Evolutionary conservation across 2,888 invertebrate species (phyloP).

Genomic region (Mactromeris polynyma): DNA sequence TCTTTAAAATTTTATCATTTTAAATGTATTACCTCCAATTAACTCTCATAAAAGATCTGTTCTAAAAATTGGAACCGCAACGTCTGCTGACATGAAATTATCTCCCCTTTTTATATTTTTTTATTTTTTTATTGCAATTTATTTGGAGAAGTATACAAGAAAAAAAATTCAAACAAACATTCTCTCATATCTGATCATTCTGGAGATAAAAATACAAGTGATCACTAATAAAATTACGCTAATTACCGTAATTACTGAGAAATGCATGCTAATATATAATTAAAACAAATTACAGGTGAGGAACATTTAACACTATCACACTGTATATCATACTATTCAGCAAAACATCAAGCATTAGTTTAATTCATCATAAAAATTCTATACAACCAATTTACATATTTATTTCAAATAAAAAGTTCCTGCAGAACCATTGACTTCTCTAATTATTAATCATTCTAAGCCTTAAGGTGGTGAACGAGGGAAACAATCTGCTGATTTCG

Average conservation of each 20-base stretch:
- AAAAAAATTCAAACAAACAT: no score
- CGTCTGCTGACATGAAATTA: no score
- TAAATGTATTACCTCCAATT: no score
- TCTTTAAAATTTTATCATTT: no score
- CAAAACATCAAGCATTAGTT: background rate
- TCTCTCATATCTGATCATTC: no score
- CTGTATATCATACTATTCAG: background rate
- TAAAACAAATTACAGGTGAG: background rate
- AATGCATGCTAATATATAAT: background rate
- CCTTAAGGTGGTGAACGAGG: background rate
- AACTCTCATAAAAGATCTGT: no score
- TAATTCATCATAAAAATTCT: background rate
- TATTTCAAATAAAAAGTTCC: slow-evolving; percentile 6
- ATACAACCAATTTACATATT: background rate
- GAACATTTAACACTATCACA: background rate
- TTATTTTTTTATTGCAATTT: no score
- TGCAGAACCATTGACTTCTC: background rate
- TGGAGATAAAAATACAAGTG: no score
- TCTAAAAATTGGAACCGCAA: no score
- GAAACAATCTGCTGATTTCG: background rate
- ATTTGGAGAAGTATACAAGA: no score
- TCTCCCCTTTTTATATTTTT: no score
- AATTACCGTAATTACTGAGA: background rate
- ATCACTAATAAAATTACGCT: no score
- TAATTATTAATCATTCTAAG: background rate